These are phyloP conservation scores for Scrobipalpa costella DNA, from an alignment of 2,888 invertebrate species.

Conservation along the genomic window DNA sequence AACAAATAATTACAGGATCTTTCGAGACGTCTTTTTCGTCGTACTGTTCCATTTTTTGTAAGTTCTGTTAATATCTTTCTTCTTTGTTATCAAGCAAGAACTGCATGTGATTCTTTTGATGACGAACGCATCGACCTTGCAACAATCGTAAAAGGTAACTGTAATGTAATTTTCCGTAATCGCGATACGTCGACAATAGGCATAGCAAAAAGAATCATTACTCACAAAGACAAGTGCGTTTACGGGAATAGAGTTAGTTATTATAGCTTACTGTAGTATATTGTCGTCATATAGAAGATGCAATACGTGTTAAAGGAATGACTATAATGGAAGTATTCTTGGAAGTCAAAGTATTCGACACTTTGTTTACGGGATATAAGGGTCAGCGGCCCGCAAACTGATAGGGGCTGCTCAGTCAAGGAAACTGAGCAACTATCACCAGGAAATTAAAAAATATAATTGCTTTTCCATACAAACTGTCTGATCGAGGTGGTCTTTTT, in stretches of 20 bases:
- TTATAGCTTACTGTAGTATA: not conserved
- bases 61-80: not conserved
- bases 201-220: conserved; percentile 4
- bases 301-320: not conserved
- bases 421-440: no score
- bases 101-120: not conserved
- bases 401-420: no score
- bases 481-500: no score
- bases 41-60: not conserved
- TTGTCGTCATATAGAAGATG: not conserved
- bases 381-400: no score
- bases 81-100: not conserved
- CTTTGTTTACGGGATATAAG: no score
- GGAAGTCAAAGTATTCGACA: not conserved
- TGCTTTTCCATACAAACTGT: no score
- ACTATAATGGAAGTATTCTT: not conserved
- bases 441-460: no score
- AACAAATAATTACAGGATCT: not conserved
- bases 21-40: not conserved
- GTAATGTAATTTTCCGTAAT: conserved; percentile 18
- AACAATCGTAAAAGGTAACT: conserved; percentile 3
- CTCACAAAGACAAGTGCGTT: conserved; percentile 10
- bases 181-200: conserved; percentile 20
- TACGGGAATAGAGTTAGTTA: not conserved
- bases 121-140: conserved; percentile 17